phyloP scores from a whole-genome alignment of 2,797 vertebrate genomes.

The Antrozous pallidus region DNA sequence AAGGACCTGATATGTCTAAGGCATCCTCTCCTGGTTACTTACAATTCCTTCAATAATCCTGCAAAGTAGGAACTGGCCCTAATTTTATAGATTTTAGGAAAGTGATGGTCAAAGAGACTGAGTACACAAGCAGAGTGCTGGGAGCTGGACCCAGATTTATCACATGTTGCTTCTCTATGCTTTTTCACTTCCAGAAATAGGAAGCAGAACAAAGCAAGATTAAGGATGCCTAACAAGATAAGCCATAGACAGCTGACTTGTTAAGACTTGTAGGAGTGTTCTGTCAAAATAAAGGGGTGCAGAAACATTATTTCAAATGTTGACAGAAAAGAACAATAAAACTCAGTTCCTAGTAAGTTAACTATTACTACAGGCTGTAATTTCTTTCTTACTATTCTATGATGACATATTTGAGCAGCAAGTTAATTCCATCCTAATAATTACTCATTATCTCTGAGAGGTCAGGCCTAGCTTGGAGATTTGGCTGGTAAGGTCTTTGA shows the following conservation, averaged over 20 bases:
- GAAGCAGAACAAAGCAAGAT: background rate
- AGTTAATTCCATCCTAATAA: constrained; percentile 27
- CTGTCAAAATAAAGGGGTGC: constrained; percentile 28
- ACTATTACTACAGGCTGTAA: background rate
- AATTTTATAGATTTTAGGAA: background rate
- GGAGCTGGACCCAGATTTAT: background rate
- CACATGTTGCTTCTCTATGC: background rate
- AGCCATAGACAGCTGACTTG: background rate
- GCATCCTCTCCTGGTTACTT: background rate
- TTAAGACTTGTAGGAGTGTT: background rate
- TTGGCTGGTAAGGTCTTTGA: background rate
- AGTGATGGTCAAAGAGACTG: background rate
- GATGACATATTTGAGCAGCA: background rate
- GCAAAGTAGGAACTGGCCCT: background rate
- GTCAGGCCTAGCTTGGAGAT: background rate
- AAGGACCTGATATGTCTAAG: background rate
- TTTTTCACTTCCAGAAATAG: background rate
- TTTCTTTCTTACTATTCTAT: constrained; percentile 12
- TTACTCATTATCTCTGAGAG: constrained; percentile 40
- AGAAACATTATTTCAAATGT: constrained; percentile 5
- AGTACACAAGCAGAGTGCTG: background rate
- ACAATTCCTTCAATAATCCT: background rate
- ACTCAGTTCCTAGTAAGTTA: background rate
- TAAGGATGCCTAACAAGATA: background rate
- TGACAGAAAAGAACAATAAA: constrained; percentile 40